Percentiles rank a stretch among this genome's conserved stretches.
Conservation (phyloP, 2,888 invertebrate genomes). For the Drosophila paranaensis region DNA sequence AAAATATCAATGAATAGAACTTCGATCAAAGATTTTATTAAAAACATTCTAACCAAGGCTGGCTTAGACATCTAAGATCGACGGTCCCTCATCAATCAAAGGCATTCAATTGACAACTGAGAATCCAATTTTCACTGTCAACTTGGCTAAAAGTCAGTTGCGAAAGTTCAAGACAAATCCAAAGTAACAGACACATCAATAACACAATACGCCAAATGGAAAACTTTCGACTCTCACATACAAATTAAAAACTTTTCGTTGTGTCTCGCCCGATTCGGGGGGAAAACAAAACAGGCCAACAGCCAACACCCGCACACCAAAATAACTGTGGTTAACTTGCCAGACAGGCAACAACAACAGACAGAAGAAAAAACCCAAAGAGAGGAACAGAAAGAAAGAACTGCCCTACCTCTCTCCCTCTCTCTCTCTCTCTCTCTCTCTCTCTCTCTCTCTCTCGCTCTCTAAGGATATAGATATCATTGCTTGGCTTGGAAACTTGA, state of each 20-base stretch:
- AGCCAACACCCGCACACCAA: slow-evolving; percentile 34
- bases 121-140: slow-evolving; percentile 1
- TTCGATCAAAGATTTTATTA: background rate
- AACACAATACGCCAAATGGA: slow-evolving; percentile 34
- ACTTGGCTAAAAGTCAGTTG: slow-evolving; percentile 16
- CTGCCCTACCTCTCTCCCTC: background rate
- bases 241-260: slow-evolving; percentile 53
- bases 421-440: no score
- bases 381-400: background rate
- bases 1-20: background rate
- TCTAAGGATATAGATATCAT: slow-evolving; percentile 33
- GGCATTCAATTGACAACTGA: background rate
- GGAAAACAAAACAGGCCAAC: slow-evolving; percentile 32
- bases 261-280: slow-evolving; percentile 17
- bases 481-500: slow-evolving; percentile 49
- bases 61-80: background rate
- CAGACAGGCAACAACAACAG: slow-evolving; percentile 56
- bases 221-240: slow-evolving; percentile 40
- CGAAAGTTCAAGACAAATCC: slow-evolving; percentile 26
- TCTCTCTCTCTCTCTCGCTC: no score
- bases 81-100: slow-evolving; percentile 7
- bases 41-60: background rate
- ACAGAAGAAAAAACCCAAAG: background rate
- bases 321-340: slow-evolving; percentile 62
- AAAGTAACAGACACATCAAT: slow-evolving; percentile 47